Conservation (phyloP, 2,113 vertebrate species). For the Cyrtonyx montezumae region DNA sequence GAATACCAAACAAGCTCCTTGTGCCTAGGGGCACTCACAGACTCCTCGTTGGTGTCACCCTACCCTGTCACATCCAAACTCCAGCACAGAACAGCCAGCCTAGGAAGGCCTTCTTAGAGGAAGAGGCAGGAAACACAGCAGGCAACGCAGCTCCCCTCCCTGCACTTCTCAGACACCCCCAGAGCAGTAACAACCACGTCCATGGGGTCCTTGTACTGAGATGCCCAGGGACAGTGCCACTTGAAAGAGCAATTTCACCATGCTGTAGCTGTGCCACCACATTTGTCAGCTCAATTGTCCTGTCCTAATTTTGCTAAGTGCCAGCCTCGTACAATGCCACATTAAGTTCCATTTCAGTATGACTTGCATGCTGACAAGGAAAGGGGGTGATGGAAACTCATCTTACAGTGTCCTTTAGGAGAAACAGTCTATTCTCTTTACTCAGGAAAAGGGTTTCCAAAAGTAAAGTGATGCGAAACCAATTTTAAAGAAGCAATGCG, state of each 20-base stretch:
- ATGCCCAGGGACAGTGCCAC: accelerated
- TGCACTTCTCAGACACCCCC: not conserved
- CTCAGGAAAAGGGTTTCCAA: not conserved
- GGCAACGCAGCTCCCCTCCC: not conserved
- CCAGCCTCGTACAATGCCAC: not conserved
- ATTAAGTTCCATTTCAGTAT: not conserved
- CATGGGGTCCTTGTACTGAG: not conserved
- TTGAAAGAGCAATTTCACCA: not conserved
- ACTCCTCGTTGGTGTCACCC: not conserved
- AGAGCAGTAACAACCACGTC: not conserved
- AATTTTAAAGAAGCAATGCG: not conserved
- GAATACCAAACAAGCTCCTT: not conserved
- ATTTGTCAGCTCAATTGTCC: not conserved
- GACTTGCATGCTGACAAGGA: not conserved
- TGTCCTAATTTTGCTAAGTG: not conserved
- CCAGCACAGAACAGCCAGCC: not conserved
- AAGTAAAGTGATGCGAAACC: not conserved
- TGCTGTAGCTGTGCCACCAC: not conserved
- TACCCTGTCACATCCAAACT: not conserved
- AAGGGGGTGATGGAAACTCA: not conserved
- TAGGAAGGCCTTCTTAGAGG: not conserved
- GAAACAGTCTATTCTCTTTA: not conserved
- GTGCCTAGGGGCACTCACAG: not conserved
- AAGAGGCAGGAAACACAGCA: not conserved
- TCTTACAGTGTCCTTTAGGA: not conserved